These are phyloP conservation scores for Leucophora obtusa DNA, from an alignment of 2,888 invertebrate genomes.

Conservation along the genomic window DNA sequence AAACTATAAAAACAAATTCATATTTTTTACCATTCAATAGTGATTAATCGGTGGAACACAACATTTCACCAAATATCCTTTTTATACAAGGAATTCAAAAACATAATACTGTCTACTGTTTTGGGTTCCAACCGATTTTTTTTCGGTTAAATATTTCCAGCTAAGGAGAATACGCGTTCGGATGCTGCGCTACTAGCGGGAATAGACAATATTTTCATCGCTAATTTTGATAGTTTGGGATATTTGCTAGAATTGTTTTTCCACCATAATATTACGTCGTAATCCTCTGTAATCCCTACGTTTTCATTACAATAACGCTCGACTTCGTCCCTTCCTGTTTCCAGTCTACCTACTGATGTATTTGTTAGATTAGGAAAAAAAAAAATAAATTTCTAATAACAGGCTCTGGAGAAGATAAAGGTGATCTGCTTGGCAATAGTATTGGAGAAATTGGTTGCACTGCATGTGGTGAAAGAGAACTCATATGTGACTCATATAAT, in stretches of 20 bases:
- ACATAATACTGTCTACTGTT: no score
- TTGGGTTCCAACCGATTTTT: no score
- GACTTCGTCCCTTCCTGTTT: constrained; percentile 14
- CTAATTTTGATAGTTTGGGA: not conserved
- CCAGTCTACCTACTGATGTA: not conserved
- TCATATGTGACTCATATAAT: not conserved
- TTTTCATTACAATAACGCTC: constrained; percentile 25
- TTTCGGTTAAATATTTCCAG: not conserved
- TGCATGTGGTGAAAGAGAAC: not conserved
- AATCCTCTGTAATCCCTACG: constrained; percentile 1
- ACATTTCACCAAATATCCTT: no score
- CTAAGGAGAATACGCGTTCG: not conserved
- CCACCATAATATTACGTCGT: not conserved
- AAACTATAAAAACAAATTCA: no score
- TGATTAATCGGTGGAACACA: no score
- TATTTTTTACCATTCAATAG: no score
- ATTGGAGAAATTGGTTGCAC: not conserved
- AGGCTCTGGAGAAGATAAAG: not conserved
- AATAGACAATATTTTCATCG: not conserved
- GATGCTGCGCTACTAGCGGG: not conserved
- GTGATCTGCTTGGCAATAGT: not conserved
- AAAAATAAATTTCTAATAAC: not conserved
- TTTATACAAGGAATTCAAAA: no score
- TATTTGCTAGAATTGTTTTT: not conserved
- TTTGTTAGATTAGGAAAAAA: constrained; percentile 12